Base-by-base conservation (phyloP, 2,888 invertebrate genomes). In the Campoplex capitator region DNA sequence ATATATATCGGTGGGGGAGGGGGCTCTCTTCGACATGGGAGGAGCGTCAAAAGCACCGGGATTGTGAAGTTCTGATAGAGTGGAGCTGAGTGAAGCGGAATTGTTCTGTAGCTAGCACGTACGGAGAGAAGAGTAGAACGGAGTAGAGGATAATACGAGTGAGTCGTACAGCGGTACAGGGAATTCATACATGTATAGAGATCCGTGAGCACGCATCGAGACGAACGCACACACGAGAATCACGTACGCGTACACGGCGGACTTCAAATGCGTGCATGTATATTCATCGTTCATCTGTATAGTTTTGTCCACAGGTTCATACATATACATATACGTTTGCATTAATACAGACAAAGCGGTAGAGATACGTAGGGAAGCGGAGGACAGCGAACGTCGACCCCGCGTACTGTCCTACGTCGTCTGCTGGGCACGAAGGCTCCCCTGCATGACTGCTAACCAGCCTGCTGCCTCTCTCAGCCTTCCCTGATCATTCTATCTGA, bases 361-460 rank as follows among this genome's bases (percentile, higher is more conserved):
- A 75, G 84, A 88, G 88, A 75, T 84, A 87, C 68, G 85, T 77
- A 86, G 84, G 83, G 67, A 87, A 88, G 91, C 90, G 90, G 91
- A 89, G 91, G 90, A 90, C 90, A 87, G 88, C 91, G 92, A 92
- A 89, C 92, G 89, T 91, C 91, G 92, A 92, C 92, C 92, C 91
- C 92, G 90, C 88, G 89, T 88, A 88, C 91, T 92, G 91, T 92
- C 92, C 92, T 91, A 90, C 91, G 91, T 91, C 90, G 89, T 88
- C 85, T 90, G 90, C 87, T 87, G 84, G 87, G 82, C 84, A 76
- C 82, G 75, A 87, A 87, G 84, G 82, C 83, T 84, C 82, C 78
- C 86, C 85, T 70, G 62, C 65, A 73, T 84, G 73, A 73, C 80
- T 81, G 65, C 75, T 75, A 84, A 71, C 65, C 71, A 84, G 84